Evolutionary conservation across 2,888 invertebrate species (phyloP).

Genomic region (Lepidocyrtinus sp.): DNA sequence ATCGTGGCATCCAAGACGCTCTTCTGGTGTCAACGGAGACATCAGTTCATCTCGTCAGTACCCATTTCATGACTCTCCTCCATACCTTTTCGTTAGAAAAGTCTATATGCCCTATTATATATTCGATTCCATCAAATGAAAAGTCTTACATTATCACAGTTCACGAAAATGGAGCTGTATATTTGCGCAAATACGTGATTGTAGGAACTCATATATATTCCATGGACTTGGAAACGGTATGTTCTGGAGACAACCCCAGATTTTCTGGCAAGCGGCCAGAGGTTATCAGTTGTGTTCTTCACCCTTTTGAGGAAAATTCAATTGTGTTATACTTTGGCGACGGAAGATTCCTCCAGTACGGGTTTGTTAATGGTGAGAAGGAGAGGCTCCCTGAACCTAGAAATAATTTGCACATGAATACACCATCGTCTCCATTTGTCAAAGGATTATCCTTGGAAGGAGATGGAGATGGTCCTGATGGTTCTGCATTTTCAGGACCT

Average conservation of each 20-base stretch:
- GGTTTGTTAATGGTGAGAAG: constrained; percentile 48
- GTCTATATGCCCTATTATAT: constrained; percentile 47
- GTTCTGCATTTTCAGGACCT: neutral
- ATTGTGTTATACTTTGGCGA: constrained; percentile 66
- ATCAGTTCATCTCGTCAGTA: constrained; percentile 63
- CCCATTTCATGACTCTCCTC: constrained; percentile 64
- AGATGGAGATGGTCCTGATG: neutral
- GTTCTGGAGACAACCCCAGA: constrained; percentile 64
- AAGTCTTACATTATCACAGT: constrained; percentile 64
- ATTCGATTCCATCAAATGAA: constrained; percentile 57
- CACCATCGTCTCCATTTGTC: constrained; percentile 64
- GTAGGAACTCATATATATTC: constrained; percentile 58
- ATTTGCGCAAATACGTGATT: constrained; percentile 65
- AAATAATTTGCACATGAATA: constrained; percentile 53
- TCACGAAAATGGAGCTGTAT: constrained; percentile 67
- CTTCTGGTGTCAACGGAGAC: constrained; percentile 62
- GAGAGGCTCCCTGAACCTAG: constrained; percentile 26
- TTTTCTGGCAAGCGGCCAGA: constrained; percentile 67
- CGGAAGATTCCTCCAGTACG: constrained; percentile 66
- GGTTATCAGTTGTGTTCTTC: constrained; percentile 62
- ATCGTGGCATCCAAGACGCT: constrained; percentile 64
- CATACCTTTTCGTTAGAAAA: constrained; percentile 57
- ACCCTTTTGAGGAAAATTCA: constrained; percentile 61
- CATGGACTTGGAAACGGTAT: constrained; percentile 62
- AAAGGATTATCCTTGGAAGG: neutral